Conservation (phyloP, 2,113 vertebrate genomes). For the Petrocephalus microphthalmus region DNA sequence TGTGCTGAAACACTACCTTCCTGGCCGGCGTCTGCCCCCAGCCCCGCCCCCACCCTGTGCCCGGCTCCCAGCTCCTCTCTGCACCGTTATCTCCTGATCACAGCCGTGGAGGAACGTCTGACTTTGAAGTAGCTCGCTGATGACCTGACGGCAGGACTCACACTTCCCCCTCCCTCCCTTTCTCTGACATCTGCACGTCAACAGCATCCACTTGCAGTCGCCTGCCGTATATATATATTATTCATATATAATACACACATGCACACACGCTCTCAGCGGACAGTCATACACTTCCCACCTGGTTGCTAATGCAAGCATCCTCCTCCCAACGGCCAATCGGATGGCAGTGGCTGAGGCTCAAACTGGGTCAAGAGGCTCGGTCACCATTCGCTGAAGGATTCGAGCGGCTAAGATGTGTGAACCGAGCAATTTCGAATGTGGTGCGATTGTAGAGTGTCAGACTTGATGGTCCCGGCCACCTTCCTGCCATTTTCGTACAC, state of each 20-base stretch:
- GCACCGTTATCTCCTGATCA: conserved; percentile 28
- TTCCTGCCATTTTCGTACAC: not conserved
- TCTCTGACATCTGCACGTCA: not conserved
- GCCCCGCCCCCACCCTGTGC: conserved; percentile 5
- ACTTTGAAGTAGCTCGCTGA: conserved; percentile 8
- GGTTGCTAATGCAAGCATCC: not conserved
- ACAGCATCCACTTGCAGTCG: not conserved
- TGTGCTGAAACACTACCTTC: not conserved
- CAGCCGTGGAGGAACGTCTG: not conserved
- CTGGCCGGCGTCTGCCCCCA: not conserved
- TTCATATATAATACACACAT: not conserved
- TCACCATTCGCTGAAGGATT: not conserved
- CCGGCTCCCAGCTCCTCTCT: conserved; percentile 10
- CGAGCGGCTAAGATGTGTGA: not conserved
- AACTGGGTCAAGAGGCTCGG: not conserved
- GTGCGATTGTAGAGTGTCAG: not conserved
- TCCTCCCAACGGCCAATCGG: not conserved
- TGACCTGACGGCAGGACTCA: not conserved
- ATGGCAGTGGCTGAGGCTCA: not conserved
- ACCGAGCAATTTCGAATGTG: not conserved
- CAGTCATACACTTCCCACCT: not conserved
- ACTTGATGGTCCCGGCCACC: not conserved
- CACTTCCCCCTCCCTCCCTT: not conserved
- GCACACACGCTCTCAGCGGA: not conserved
- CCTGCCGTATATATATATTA: not conserved